Conservation (phyloP, 2,797 vertebrate species). For the Simalia tracyae region DNA sequence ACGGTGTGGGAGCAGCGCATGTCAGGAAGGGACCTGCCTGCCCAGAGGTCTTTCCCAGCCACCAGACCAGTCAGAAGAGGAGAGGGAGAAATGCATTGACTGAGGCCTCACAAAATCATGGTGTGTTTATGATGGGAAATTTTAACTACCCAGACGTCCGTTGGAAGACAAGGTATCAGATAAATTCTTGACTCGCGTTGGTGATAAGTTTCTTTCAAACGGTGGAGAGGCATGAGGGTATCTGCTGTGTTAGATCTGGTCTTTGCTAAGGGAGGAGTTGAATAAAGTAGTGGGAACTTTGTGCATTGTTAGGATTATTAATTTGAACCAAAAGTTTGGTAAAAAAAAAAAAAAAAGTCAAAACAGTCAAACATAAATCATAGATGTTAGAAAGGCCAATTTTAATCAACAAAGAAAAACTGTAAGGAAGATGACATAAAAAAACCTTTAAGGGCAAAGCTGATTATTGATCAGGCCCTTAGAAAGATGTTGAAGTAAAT, state of each 20-base stretch:
- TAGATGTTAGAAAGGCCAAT: background rate
- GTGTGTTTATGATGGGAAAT: background rate
- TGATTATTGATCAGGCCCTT: too few species aligned
- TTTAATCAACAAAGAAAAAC: background rate
- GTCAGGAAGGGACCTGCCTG: background rate
- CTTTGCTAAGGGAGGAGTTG: background rate
- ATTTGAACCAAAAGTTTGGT: too few species aligned
- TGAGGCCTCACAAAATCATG: background rate
- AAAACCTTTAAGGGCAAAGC: too few species aligned
- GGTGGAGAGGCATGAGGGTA: background rate
- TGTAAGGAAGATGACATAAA: background rate
- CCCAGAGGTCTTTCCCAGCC: too few species aligned
- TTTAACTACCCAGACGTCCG: background rate
- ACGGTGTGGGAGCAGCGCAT: background rate
- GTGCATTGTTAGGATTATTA: too few species aligned
- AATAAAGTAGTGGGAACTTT: background rate
- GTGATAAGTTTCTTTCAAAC: background rate
- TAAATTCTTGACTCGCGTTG: too few species aligned
- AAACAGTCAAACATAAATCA: too few species aligned
- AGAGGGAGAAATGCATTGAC: background rate
- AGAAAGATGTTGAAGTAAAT: too few species aligned
- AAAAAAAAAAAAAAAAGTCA: too few species aligned
- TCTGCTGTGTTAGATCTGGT: background rate
- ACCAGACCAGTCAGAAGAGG: too few species aligned
- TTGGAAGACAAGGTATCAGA: background rate